Conservation (phyloP, 2,797 vertebrate genomes). For the Psittacula echo region DNA sequence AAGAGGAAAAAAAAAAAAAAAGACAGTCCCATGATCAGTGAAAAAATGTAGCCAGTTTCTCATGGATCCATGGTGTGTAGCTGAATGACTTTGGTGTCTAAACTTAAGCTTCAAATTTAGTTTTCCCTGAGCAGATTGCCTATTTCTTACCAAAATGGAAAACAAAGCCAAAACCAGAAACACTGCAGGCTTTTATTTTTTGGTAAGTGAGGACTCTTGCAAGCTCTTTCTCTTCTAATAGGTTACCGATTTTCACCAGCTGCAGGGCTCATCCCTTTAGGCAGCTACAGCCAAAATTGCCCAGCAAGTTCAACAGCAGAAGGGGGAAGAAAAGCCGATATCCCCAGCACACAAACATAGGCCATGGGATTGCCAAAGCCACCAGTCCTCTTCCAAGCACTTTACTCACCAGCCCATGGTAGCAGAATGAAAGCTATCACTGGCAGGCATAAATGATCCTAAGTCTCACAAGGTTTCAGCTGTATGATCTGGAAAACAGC, state of each 20-base stretch:
- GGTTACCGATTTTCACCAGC: background rate
- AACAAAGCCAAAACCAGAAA: background rate
- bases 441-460: background rate
- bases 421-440: background rate
- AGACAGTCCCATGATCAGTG: background rate
- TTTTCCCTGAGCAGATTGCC: background rate
- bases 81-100: background rate
- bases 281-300: background rate
- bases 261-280: background rate
- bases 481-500: constrained; percentile 13
- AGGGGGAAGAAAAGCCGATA: background rate
- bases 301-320: background rate
- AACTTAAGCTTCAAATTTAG: background rate
- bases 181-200: background rate
- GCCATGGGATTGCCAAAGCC: background rate
- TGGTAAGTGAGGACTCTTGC: background rate
- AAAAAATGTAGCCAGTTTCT: background rate
- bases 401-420: background rate
- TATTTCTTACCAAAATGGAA: background rate
- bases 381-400: background rate
- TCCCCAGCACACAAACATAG: accelerated
- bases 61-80: background rate
- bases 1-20: too few species aligned
- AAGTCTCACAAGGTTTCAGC: background rate
- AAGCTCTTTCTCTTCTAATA: background rate